Evolutionary conservation across 1,140 invertebrate genomes (phyloP).

Genomic region (Pseudobourletiella spinata): DNA sequence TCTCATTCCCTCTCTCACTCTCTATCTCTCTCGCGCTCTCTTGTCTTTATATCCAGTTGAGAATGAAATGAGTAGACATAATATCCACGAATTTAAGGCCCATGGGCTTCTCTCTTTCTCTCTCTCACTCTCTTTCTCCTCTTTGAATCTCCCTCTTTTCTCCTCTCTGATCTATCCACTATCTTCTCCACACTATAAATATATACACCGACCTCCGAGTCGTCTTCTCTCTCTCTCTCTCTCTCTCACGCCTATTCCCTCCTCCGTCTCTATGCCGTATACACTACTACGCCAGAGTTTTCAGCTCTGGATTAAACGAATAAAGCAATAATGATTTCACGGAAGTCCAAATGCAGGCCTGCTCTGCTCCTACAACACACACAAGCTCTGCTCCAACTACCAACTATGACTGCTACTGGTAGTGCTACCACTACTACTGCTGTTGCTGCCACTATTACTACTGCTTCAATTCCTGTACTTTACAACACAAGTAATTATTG

Average conservation of each 20-base stretch:
- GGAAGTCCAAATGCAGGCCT: neutral
- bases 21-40: neutral
- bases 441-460: too few species aligned
- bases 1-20: slow-evolving; percentile 16
- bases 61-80: slow-evolving; percentile 27
- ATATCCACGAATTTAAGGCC: slow-evolving; percentile 24
- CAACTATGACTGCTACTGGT: too few species aligned
- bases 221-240: neutral
- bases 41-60: slow-evolving; percentile 13
- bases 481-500: too few species aligned
- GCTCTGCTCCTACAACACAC: too few species aligned
- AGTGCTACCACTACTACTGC: too few species aligned
- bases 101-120: slow-evolving; percentile 17
- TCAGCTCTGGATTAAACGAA: neutral
- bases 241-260: neutral
- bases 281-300: too few species aligned
- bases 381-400: too few species aligned
- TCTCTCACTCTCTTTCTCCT: slow-evolving; percentile 4
- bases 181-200: neutral
- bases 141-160: slow-evolving; percentile 16
- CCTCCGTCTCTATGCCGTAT: neutral
- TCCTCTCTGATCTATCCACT: neutral
- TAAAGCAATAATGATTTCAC: slow-evolving; percentile 3
- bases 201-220: neutral
- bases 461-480: too few species aligned